A percentile compares a stretch with the other conserved stretches of the same genome.
Evolutionary conservation across 2,888 invertebrate species (phyloP).

Genomic region (Caenorhabditis doughertyi): DNA sequence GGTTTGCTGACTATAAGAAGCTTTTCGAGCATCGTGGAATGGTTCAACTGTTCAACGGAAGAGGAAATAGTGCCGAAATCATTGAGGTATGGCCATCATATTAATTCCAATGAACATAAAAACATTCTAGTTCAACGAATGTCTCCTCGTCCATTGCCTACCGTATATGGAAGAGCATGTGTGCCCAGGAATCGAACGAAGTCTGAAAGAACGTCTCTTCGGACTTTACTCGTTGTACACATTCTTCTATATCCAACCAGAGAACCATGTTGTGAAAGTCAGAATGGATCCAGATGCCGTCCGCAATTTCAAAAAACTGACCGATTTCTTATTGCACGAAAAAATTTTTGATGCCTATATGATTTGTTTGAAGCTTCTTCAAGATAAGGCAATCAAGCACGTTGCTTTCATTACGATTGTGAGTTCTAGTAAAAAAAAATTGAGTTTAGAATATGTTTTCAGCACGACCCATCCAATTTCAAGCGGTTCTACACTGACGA

Average conservation of each 20-base stretch:
- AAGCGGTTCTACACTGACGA: constrained; percentile 50
- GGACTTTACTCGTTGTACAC: constrained; percentile 55
- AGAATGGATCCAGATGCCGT: constrained; percentile 58
- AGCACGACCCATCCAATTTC: constrained; percentile 52
- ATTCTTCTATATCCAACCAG: constrained; percentile 50
- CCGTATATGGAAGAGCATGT: constrained; percentile 40
- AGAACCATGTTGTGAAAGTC: constrained; percentile 53
- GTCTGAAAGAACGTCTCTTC: constrained; percentile 47
- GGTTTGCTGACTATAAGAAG: constrained; percentile 43
- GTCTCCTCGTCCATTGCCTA: constrained; percentile 30
- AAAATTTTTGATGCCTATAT: constrained; percentile 38
- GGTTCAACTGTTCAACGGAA: constrained; percentile 41
- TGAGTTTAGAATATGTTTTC: background rate
- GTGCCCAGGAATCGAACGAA: constrained; percentile 5
- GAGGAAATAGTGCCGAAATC: constrained; percentile 50
- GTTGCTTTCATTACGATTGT: constrained; percentile 49
- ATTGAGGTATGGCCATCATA: constrained; percentile 55
- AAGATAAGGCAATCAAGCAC: constrained; percentile 48
- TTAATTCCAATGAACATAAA: background rate
- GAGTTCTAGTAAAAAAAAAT: background rate
- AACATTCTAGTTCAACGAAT: constrained; percentile 54
- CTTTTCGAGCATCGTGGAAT: constrained; percentile 36
- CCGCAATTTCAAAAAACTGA: constrained; percentile 25
- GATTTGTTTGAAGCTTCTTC: constrained; percentile 22
- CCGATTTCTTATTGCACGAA: background rate